Conservation (phyloP, 2,797 vertebrate species). For the Hapalemur alaotrensis region DNA sequence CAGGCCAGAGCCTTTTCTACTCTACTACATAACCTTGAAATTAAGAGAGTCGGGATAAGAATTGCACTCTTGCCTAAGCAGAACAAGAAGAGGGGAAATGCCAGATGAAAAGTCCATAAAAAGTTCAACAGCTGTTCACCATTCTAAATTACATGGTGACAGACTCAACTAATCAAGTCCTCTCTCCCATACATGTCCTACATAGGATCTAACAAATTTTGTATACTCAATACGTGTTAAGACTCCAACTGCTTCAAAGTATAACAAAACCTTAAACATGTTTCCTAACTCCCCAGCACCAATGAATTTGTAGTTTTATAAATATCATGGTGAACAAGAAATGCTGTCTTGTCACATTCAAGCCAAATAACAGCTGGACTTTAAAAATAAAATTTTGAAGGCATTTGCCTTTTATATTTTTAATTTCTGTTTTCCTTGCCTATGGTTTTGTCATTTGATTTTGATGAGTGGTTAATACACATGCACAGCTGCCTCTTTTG, state of each 20-base stretch:
- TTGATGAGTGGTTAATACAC: conserved; percentile 79
- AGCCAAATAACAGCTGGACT: conserved; percentile 82
- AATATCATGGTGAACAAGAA: conserved; percentile 79
- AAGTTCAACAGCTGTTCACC: conserved; percentile 48
- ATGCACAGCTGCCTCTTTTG: conserved; percentile 73
- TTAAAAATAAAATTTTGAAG: conserved; percentile 82
- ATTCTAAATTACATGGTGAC: conserved; percentile 46
- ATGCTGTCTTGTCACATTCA: conserved; percentile 81
- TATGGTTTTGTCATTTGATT: conserved; percentile 79
- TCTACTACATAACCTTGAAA: not conserved
- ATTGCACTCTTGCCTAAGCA: not conserved
- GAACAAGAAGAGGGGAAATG: not conserved
- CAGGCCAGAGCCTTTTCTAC: not conserved
- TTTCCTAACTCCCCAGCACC: conserved; percentile 64
- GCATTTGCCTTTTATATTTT: conserved; percentile 81
- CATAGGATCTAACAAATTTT: not conserved
- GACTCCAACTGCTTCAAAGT: conserved; percentile 54
- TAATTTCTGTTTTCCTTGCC: conserved; percentile 79
- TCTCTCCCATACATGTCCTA: not conserved
- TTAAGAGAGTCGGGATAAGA: conserved; percentile 6
- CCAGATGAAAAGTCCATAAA: conserved; percentile 2
- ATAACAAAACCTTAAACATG: conserved; percentile 64
- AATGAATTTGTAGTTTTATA: conserved; percentile 76
- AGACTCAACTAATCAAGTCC: conserved; percentile 32
- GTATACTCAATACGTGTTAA: conserved; percentile 41